Evolutionary conservation across 2,797 vertebrate species (phyloP), one percentile per base, ranked within the genome.

Genomic region (Esox lucius): DNA sequence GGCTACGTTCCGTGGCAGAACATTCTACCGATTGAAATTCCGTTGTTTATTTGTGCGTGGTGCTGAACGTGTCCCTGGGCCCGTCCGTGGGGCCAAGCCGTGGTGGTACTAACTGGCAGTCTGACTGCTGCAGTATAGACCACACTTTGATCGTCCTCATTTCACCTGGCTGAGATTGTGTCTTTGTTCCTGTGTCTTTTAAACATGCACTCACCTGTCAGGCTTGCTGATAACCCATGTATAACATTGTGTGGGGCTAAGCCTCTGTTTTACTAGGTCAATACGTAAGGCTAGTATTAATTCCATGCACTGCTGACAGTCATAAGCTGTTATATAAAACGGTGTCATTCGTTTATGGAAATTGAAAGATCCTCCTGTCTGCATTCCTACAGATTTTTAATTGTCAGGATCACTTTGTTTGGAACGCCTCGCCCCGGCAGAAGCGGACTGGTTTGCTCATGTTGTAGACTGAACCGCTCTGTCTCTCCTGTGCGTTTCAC

Each of bases 61-160:
- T 39, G 35, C 35, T 39, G 5, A 39, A 39, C 35, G 35, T 39
- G 4, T 3, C 35, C 35, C 12, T 42, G 9, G 42, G 9, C 42
- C 42, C 3, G 4, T 42, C 39, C 39, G 5, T 5, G 5, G 9
- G 39, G 39, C 39, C 39, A 42, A 42, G 5, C 39, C 7, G 5
- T 39, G 35, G 35, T 39, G 35, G 3, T 1, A 42, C 39, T 2
- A 4, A 42, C 39, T 42, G 42, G 24, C 22, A 19, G 42, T 12
- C 68, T 51, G 39, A 42, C 68, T 16, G 24, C 49, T 33, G 69
- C 69, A 70, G 69, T 53, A 53, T 51, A 33, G 49, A 70, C 19
- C 70, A 3, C 7, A 70, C 48, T 70, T 70, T 33, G 24, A 70
- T 42, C 51, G 12, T 53, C 9, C 68, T 17, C 16, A 26, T 24